Base-by-base conservation (phyloP, 2,797 vertebrate species). In the Sciurus vulgaris region DNA sequence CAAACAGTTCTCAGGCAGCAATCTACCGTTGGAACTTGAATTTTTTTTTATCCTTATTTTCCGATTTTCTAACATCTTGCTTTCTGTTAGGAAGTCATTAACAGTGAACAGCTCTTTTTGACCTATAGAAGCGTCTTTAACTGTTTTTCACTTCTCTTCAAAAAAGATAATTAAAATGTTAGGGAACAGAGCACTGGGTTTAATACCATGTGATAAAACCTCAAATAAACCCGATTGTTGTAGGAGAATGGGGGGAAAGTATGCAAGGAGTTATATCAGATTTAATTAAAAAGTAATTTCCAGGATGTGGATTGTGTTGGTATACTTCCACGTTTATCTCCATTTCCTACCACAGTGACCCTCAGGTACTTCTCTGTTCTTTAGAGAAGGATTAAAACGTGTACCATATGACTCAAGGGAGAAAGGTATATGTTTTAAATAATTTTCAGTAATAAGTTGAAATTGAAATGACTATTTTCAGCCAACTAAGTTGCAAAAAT, bases 271-370 rank as follows among this genome's bases (percentile, higher is more conserved):
- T 92, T 90, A 26, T 26, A 15, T 61, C 38, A 86, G 38, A 2
- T 69, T 94, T 94, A 91, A 88, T 73, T 86, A 73, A 79, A 81
- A 92, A 93, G n/a, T 78, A 70, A 47, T 86, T 94, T 86, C 35
- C 26, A 41, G 51, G 26, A 70, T 89, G 49, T 95, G 49, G 24
- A 65, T 51, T 91, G 30, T 89, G 65, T 90, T 83, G 44, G 33
- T 97, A 26, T 22, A 59, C 56, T 89, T 94, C n/a, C 41, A 47
- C 33, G 54, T 90, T 88, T 41, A 30, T 59, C 44, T 95, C 73
- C 22, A 86, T 44, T 79, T 77, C 49, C 3, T 76, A 22, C 20
- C 41, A 49, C 11, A 61, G 38, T 61, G 73, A 59, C 15, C 49
- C n/a, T 87, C 28, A 51, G 76, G 10, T 59, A 49, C 51, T 82